These are phyloP conservation scores for Idaea biselata DNA, from an alignment of 2,888 invertebrate species.

Conservation along the genomic window DNA sequence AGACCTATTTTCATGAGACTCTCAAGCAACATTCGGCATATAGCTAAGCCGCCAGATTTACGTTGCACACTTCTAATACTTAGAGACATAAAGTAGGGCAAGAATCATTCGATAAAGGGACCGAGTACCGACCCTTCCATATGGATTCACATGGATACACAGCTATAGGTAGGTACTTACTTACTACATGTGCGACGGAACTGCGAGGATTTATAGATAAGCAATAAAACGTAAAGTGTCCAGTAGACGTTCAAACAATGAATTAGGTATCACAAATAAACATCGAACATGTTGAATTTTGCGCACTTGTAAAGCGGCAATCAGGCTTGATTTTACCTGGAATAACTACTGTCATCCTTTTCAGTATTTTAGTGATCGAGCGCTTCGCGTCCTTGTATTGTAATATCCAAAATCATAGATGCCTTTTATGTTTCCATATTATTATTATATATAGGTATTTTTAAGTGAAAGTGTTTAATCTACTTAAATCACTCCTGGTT, in stretches of 20 bases:
- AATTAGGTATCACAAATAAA: neutral
- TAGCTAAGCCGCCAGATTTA: slow-evolving; percentile 18
- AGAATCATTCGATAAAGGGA: slow-evolving; percentile 51
- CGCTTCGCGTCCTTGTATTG: too few relatives aligned
- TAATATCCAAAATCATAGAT: too few relatives aligned
- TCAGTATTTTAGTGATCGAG: neutral
- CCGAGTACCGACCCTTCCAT: slow-evolving; percentile 53
- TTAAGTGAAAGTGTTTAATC: too few relatives aligned
- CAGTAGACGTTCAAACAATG: neutral
- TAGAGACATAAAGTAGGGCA: slow-evolving; percentile 34
- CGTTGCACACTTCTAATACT: slow-evolving; percentile 24
- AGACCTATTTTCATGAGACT: neutral
- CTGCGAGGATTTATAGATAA: slow-evolving; percentile 49
- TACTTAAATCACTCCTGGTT: too few relatives aligned
- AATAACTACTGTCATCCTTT: neutral
- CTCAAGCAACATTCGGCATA: slow-evolving; percentile 6
- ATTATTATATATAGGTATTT: too few relatives aligned
- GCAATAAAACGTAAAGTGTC: slow-evolving; percentile 42
- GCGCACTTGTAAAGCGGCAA: neutral
- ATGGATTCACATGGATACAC: slow-evolving; percentile 45
- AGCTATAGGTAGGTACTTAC: neutral
- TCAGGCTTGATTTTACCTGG: neutral
- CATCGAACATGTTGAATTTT: too few relatives aligned
- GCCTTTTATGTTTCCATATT: too few relatives aligned
- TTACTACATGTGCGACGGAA: slow-evolving; percentile 38